These are phyloP conservation scores for Smutsia gigantea DNA, from an alignment of 2,797 vertebrate genomes.

Conservation along the genomic window DNA sequence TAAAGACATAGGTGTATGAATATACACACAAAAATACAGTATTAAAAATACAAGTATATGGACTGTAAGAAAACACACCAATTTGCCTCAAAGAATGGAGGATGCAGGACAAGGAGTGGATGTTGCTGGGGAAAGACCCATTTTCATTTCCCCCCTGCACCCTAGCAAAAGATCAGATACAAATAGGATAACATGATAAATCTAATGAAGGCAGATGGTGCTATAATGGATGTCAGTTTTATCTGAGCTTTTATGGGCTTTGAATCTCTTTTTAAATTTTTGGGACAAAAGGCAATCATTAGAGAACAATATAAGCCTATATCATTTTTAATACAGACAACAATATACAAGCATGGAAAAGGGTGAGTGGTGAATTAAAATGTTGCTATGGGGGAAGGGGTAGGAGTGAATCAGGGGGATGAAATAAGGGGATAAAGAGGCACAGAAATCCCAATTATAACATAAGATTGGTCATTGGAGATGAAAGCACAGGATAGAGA, in stretches of 20 bases:
- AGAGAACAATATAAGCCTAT: neutral
- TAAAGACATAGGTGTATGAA: constrained; percentile 7
- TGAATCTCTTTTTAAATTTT: neutral
- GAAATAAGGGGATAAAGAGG: too few species aligned
- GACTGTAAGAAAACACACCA: neutral
- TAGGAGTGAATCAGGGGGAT: too few species aligned
- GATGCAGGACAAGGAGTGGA: rapidly evolving
- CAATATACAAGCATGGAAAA: rapidly evolving
- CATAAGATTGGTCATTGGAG: too few species aligned
- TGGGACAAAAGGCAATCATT: neutral
- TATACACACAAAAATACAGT: neutral
- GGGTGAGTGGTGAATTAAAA: neutral
- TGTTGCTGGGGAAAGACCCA: neutral
- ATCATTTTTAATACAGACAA: neutral
- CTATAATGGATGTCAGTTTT: neutral
- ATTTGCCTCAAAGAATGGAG: neutral
- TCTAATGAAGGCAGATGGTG: neutral
- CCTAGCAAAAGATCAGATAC: neutral
- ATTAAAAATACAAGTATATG: rapidly evolving
- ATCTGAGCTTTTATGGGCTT: neutral
- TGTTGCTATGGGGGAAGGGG: neutral
- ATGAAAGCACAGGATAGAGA: too few species aligned
- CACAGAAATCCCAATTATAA: too few species aligned
- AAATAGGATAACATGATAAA: neutral
- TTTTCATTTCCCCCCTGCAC: rapidly evolving